Evolutionary conservation across 37 sponge, comb jelly and placozoan genomes (phyloP).

Genomic region (Ephydatia muelleri): DNA sequence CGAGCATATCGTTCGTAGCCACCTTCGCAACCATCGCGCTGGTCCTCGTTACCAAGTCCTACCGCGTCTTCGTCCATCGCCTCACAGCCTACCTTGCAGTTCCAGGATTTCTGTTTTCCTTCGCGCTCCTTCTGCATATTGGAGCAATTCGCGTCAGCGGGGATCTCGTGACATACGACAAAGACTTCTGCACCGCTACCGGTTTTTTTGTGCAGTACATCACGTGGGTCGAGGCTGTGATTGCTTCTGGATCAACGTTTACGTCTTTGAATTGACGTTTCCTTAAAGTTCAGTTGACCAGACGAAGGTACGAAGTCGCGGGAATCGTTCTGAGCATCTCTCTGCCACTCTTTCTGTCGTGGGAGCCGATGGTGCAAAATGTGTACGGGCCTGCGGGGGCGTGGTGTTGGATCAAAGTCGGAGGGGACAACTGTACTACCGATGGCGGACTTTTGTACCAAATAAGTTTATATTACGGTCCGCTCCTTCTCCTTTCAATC

Average conservation of each 20-base stretch:
- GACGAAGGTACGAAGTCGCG: neutral
- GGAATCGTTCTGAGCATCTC: neutral
- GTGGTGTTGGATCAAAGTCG: neutral
- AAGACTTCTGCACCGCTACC: neutral
- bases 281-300: neutral
- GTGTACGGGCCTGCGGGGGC: neutral
- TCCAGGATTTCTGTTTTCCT: neutral
- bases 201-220: neutral
- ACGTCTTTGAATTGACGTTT: neutral
- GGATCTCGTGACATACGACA: neutral
- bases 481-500: neutral
- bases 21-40: neutral
- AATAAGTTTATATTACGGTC: neutral
- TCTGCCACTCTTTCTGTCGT: neutral
- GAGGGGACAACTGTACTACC: neutral
- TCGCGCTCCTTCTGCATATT: neutral
- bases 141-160: neutral
- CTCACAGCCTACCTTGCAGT: neutral
- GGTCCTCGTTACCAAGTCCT: neutral
- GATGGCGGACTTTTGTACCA: neutral
- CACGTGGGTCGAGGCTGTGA: neutral
- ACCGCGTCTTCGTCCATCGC: neutral
- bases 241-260: neutral
- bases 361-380: neutral
- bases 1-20: neutral